Conservation (phyloP, 2,888 invertebrate genomes). For the Tetragnatha montana region DNA sequence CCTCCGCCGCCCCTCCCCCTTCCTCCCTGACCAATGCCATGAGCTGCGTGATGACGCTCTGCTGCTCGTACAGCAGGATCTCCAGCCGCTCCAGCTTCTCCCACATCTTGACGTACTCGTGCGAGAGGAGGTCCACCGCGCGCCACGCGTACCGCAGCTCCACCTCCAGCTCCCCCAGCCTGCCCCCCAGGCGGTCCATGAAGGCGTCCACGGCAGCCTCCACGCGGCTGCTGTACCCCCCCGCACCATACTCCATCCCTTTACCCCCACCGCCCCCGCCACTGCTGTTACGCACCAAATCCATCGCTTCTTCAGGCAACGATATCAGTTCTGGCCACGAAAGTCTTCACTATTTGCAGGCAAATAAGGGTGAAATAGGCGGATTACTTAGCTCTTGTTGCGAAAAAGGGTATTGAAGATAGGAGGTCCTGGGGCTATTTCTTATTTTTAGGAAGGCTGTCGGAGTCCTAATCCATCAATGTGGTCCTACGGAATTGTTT, state of each 20-base stretch:
- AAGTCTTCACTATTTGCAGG: no score
- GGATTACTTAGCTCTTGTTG: no score
- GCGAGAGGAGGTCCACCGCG: conserved; percentile 90
- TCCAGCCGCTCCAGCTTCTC: conserved; percentile 91
- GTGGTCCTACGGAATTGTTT: no score
- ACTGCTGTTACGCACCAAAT: conserved; percentile 78
- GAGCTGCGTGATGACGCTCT: conserved; percentile 90
- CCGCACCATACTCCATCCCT: background rate
- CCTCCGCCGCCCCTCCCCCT: conserved; percentile 35
- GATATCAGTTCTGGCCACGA: no score
- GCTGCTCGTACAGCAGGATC: conserved; percentile 89
- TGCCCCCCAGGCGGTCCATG: conserved; percentile 91
- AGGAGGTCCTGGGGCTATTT: no score
- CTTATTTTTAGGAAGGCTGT: no score
- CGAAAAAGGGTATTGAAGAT: no score
- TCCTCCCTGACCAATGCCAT: conserved; percentile 76
- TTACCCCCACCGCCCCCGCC: conserved; percentile 2
- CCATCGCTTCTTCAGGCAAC: conserved; percentile 73
- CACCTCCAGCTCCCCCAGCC: conserved; percentile 90
- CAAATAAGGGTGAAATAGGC: no score
- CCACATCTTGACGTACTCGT: conserved; percentile 96
- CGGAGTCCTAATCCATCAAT: no score
- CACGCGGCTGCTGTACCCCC: conserved; percentile 63
- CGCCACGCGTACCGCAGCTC: conserved; percentile 95
- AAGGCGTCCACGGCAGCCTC: conserved; percentile 83